These are phyloP conservation scores for Engystomops pustulosus DNA, from an alignment of 2,113 vertebrate species.

Conservation along the genomic window DNA sequence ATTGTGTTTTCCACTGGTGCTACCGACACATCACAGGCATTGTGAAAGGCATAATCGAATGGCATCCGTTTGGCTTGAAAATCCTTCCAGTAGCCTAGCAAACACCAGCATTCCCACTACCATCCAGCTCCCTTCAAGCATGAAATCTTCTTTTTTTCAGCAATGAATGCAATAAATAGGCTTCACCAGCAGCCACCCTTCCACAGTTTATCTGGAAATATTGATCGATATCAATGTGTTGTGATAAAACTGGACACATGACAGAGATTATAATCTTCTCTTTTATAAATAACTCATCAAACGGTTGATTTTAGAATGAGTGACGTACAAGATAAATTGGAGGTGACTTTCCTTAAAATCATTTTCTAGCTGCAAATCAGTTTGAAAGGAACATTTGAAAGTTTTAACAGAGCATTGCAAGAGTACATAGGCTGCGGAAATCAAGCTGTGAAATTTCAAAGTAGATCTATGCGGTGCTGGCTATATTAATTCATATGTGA, in stretches of 20 bases:
- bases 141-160: too few relatives aligned
- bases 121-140: too few relatives aligned
- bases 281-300: not conserved
- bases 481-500: slow-evolving; percentile 28
- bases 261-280: not conserved
- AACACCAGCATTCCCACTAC: too few relatives aligned
- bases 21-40: too few relatives aligned
- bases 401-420: slow-evolving; percentile 11
- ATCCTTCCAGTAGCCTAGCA: too few relatives aligned
- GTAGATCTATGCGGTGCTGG: slow-evolving; percentile 12
- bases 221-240: not conserved
- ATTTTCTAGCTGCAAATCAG: slow-evolving; percentile 12
- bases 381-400: not conserved
- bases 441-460: slow-evolving; percentile 26
- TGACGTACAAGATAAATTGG: not conserved
- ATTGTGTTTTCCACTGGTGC: too few relatives aligned
- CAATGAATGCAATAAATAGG: too few relatives aligned
- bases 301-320: not conserved
- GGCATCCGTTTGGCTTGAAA: too few relatives aligned
- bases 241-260: not conserved
- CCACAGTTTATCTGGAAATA: too few relatives aligned
- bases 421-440: slow-evolving; percentile 26
- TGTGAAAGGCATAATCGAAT: too few relatives aligned
- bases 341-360: slow-evolving; percentile 20
- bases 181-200: too few relatives aligned